Base-by-base conservation (phyloP, 2,888 invertebrate species). In the Agrotis exclamationis region DNA sequence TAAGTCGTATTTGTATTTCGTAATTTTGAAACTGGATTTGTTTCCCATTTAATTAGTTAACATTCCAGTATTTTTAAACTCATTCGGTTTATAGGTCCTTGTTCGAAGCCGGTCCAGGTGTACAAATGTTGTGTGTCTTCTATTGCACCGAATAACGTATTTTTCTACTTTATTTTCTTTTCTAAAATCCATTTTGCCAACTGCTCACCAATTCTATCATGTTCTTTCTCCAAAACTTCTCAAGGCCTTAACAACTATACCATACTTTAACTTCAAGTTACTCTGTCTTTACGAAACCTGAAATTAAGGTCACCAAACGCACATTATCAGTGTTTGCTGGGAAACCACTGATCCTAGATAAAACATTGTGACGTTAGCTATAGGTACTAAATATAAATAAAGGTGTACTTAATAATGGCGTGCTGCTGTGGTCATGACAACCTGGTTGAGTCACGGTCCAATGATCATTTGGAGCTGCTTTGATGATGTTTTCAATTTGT, bases 301-400 rank as follows among this genome's bases (percentile, higher is more conserved):
- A 75, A 79, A 80, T 80, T 82, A 78, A 60, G 80, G 79, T 77
- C 82, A 76, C 74, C 50, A 70, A 79, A 79, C 74, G 56, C 62
- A 57, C 39, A 78, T 76, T 78, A 80, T 79, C 82, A 65, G 59
- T 76, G 71, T 79, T 82, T 68, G 66, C 68, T 79, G 39, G 50
- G 22, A 56, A 80, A 79, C 76, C 58, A 60, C 78, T 74, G 72
- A 76, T 69, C 74, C 74, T 76, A 74, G 74, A 70, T 85, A 74
- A 74, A 79, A 77, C 67, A 74, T 50, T 65, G 58, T 79, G 75
- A 66, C 70, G 48, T 78, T 50, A 13, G 65, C 59, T 78, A 47
- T 75, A 28, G 22, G 28, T 44, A 22, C 20, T 50, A 22, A 11
- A 20, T 63, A 64, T 50, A 22, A 11, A 20, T 63, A 64, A 16